Conservation (phyloP, 2,113 vertebrate genomes). For the Pseudorectes ferrugineus region DNA sequence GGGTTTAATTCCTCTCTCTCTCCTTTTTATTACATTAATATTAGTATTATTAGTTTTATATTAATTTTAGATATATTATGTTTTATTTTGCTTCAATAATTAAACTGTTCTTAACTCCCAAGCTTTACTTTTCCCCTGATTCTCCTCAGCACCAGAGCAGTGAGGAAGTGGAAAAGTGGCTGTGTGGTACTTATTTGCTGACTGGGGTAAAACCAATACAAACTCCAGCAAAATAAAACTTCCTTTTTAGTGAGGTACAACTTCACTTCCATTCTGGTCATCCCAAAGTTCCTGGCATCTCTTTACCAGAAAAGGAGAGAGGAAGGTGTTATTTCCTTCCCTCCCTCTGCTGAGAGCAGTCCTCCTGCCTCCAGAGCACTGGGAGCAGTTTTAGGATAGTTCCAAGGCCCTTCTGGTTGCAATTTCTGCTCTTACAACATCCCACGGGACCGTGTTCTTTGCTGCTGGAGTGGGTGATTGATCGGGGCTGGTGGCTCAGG, state of each 20-base stretch:
- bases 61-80: neutral
- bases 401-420: neutral
- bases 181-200: neutral
- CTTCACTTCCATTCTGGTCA: neutral
- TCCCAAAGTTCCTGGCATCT: neutral
- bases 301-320: neutral
- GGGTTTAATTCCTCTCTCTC: neutral
- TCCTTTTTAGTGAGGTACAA: neutral
- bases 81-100: neutral
- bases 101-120: neutral
- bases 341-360: neutral
- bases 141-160: neutral
- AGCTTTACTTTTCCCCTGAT: neutral
- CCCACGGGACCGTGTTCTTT: accelerated
- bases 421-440: accelerated
- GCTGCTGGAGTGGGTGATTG: neutral
- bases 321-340: neutral
- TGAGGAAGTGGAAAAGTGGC: neutral
- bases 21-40: neutral
- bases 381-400: neutral
- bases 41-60: accelerated
- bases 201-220: neutral
- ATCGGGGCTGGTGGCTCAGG: neutral
- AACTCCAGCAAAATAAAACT: neutral
- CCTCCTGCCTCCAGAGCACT: neutral